Evolutionary conservation across 2,797 vertebrate species (phyloP).

Genomic region (Scleropages formosus): DNA sequence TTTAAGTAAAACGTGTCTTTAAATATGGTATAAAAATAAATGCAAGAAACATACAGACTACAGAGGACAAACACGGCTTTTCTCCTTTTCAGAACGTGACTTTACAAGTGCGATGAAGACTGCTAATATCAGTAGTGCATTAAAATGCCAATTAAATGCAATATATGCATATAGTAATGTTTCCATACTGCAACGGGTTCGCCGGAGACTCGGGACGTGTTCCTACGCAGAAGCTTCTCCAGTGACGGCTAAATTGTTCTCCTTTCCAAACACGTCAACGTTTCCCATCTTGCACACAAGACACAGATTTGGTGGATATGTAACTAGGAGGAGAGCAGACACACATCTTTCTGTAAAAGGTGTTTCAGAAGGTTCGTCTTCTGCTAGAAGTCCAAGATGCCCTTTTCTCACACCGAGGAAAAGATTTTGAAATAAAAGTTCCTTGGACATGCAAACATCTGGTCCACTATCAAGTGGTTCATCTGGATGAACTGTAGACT

Average conservation of each 20-base stretch:
- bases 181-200: conserved; percentile 65
- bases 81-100: conserved; percentile 59
- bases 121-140: conserved; percentile 65
- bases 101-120: conserved; percentile 62
- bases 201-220: conserved; percentile 35
- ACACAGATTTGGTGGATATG: conserved; percentile 68
- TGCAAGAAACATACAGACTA: conserved; percentile 71
- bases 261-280: conserved; percentile 38
- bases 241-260: conserved; percentile 17
- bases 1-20: conserved; percentile 74
- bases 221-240: conserved; percentile 57
- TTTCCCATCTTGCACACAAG: conserved; percentile 68
- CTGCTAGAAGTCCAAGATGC: conserved; percentile 64
- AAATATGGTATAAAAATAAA: conserved; percentile 84
- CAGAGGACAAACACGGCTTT: conserved; percentile 60
- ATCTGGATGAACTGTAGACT: conserved; percentile 66
- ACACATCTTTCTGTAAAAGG: conserved; percentile 59
- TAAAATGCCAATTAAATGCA: conserved; percentile 67
- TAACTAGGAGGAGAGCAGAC: conserved; percentile 63
- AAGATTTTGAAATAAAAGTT: conserved; percentile 50
- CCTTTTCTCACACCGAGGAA: conserved; percentile 65
- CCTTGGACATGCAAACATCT: conserved; percentile 74
- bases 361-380: conserved; percentile 58
- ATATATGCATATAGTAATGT: conserved; percentile 61
- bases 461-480: conserved; percentile 69